A percentile compares a stretch with the other conserved stretches of the same genome.
phyloP scores from a whole-genome alignment of 2,113 vertebrate species.

The Suricata suricatta region DNA sequence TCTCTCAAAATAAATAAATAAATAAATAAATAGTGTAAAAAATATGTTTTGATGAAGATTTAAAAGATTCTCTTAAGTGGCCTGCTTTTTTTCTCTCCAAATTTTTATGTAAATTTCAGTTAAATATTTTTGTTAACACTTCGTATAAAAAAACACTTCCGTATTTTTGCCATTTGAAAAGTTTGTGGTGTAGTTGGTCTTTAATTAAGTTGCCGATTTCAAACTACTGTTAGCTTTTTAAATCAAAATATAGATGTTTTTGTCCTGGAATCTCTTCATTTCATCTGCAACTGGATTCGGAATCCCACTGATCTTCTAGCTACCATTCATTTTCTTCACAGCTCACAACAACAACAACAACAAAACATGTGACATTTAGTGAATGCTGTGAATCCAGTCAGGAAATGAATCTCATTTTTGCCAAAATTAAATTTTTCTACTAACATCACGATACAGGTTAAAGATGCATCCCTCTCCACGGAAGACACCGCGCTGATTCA shows the following conservation, averaged over 20 bases:
- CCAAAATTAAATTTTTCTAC: constrained; percentile 78
- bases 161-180: constrained; percentile 80
- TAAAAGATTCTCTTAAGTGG: not conserved
- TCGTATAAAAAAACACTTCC: constrained; percentile 16
- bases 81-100: not conserved
- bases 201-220: constrained; percentile 79
- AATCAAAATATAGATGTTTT: constrained; percentile 68
- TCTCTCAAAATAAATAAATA: no score
- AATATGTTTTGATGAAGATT: not conserved
- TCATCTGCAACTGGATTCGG: constrained; percentile 72
- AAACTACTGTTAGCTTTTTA: constrained; percentile 74
- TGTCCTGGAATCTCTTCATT: constrained; percentile 64
- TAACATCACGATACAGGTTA: constrained; percentile 73
- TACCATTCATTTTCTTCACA: constrained; percentile 78
- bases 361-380: constrained; percentile 78
- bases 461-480: constrained; percentile 77
- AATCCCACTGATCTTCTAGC: constrained; percentile 76
- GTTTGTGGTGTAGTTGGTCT: constrained; percentile 75
- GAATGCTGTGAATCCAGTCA: constrained; percentile 76
- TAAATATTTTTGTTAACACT: constrained; percentile 78
- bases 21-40: not conserved
- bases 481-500: constrained; percentile 70
- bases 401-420: constrained; percentile 77
- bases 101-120: not conserved
- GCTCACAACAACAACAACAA: constrained; percentile 61